Conservation (phyloP, 2,888 invertebrate species). For the Drosophila anomalata region DNA sequence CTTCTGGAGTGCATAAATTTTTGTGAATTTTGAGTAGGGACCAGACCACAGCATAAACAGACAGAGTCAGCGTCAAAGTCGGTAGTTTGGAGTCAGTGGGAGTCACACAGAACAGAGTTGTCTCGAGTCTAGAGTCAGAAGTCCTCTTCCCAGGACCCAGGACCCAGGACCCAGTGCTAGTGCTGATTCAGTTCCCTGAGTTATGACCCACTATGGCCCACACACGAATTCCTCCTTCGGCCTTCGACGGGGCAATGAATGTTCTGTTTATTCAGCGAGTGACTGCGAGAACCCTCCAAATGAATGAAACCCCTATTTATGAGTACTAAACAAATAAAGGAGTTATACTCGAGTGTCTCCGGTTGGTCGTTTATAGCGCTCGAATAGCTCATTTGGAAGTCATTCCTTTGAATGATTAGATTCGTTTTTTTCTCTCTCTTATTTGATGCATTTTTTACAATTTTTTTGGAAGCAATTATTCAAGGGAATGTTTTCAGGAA, state of each 20-base stretch:
- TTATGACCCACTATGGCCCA: conserved; percentile 30
- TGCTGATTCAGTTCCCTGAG: conserved; percentile 43
- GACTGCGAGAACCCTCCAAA: conserved; percentile 12
- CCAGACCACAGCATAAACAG: conserved; percentile 21
- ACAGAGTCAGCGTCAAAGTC: conserved; percentile 20
- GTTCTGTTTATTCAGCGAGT: conserved; percentile 40
- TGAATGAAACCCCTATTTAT: conserved; percentile 40
- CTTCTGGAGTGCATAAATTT: conserved; percentile 63
- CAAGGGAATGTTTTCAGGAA: not conserved
- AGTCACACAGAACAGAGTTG: not conserved
- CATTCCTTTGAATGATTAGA: conserved; percentile 30
- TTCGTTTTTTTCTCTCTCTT: not conserved
- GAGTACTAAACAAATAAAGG: conserved; percentile 42
- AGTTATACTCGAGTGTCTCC: conserved; percentile 19
- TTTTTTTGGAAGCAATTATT: not conserved
- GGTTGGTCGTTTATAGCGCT: conserved; percentile 17
- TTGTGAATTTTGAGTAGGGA: conserved; percentile 48
- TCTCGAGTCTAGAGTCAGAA: no score
- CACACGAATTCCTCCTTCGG: conserved; percentile 28
- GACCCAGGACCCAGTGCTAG: conserved; percentile 3
- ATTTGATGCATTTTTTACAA: not conserved
- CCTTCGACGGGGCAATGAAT: conserved; percentile 2
- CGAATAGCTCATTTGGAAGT: conserved; percentile 28
- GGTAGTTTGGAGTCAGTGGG: not conserved
- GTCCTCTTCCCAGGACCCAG: conserved; percentile 1